Conservation (phyloP, 1,140 invertebrate genomes). For the Drosophila biarmipes region DNA sequence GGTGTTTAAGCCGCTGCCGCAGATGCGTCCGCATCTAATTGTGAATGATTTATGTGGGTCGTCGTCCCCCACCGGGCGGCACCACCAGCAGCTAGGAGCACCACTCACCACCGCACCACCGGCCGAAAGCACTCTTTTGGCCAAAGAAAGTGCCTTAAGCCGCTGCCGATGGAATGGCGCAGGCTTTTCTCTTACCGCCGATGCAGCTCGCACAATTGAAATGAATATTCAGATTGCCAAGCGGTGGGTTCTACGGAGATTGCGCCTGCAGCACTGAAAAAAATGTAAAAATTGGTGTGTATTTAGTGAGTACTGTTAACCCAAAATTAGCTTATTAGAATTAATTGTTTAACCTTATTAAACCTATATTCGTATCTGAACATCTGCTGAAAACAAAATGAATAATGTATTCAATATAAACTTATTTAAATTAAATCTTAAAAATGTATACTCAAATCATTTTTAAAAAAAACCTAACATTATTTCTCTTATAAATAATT, state of each 20-base stretch:
- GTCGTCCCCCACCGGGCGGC: constrained; percentile 60
- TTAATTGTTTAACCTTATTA: no score
- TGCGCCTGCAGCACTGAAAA: not conserved
- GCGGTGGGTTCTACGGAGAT: constrained; percentile 11
- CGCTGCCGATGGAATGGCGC: constrained; percentile 16
- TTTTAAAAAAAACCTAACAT: no score
- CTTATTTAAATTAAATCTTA: no score
- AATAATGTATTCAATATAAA: no score
- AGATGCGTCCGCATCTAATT: constrained; percentile 75
- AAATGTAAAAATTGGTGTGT: not conserved
- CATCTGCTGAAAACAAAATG: no score
- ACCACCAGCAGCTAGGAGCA: constrained; percentile 24
- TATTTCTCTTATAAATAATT: no score
- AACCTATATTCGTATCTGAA: no score
- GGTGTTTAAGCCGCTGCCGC: constrained; percentile 49
- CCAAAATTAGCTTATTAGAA: no score
- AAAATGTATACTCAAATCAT: no score
- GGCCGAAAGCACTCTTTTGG: constrained; percentile 9
- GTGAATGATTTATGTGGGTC: constrained; percentile 81
- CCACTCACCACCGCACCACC: constrained; percentile 3
- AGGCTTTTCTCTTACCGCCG: constrained; percentile 7
- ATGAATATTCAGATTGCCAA: constrained; percentile 50
- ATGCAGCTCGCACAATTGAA: constrained; percentile 59
- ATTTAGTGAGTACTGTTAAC: no score
- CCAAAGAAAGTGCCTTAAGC: constrained; percentile 49